Evolutionary conservation across 2,888 invertebrate species (phyloP).

Genomic region (Dicycla oo): DNA sequence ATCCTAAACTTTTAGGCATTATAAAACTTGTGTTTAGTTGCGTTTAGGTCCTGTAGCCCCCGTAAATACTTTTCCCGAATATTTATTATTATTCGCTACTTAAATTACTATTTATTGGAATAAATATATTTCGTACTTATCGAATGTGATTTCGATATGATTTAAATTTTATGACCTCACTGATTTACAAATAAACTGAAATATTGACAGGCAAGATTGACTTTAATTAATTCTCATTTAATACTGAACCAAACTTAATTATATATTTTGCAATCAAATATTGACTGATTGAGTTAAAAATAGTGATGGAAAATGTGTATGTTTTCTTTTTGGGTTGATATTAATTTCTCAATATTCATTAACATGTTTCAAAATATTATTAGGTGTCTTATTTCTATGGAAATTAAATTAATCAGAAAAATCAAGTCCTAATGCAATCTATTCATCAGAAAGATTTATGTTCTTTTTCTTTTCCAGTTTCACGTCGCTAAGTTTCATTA

Average conservation of each 20-base stretch:
- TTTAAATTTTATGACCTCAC: conserved; percentile 26
- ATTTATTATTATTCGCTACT: too few species aligned
- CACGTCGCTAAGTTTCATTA: not conserved
- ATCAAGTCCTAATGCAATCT: not conserved
- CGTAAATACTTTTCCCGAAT: not conserved
- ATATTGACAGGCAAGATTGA: conserved; percentile 12
- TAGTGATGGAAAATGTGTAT: too few species aligned
- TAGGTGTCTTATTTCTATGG: not conserved
- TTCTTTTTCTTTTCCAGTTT: not conserved
- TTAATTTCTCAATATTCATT: not conserved
- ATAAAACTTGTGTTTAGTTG: too few species aligned
- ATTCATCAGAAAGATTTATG: too few species aligned
- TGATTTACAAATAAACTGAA: conserved; percentile 27
- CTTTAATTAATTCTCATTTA: conserved; percentile 18
- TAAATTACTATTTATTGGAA: not conserved
- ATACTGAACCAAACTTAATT: conserved; percentile 7
- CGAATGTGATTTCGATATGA: not conserved
- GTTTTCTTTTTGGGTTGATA: too few species aligned
- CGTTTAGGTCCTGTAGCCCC: too few species aligned
- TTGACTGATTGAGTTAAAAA: not conserved
- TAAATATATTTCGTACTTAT: not conserved
- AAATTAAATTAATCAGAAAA: not conserved
- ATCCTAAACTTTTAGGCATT: too few species aligned
- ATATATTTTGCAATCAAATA: conserved; percentile 23
- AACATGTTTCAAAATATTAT: not conserved